These are phyloP conservation scores for Thaumetopoea pityocampa DNA, from an alignment of 1,140 invertebrate genomes.

Conservation along the genomic window DNA sequence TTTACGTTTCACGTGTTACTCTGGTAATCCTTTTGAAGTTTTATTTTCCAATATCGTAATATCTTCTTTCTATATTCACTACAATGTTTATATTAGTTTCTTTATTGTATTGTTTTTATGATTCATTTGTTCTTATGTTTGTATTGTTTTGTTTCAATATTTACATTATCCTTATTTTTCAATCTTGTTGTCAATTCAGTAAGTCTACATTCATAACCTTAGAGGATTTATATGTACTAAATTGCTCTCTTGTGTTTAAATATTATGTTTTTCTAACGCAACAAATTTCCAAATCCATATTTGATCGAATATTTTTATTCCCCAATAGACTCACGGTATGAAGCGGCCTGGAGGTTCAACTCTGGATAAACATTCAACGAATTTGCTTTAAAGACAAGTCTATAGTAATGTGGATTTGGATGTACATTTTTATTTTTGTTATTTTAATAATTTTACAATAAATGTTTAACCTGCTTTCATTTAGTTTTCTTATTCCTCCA, in stretches of 20 bases:
- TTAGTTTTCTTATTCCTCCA: slow-evolving; percentile 11
- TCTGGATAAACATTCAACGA: slow-evolving; percentile 29
- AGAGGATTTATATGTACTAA: too few relatives aligned
- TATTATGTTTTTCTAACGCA: slow-evolving; percentile 11
- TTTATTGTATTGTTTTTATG: too few relatives aligned
- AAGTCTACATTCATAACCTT: too few relatives aligned
- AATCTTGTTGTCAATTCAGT: not conserved
- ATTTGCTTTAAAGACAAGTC: slow-evolving; percentile 31
- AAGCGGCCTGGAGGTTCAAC: slow-evolving; percentile 37
- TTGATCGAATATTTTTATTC: slow-evolving; percentile 50
- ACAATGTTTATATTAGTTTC: too few relatives aligned
- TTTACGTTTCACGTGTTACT: too few relatives aligned
- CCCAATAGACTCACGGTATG: slow-evolving; percentile 68
- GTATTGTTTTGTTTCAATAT: not conserved
- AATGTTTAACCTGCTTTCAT: slow-evolving; percentile 54
- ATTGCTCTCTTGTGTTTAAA: slow-evolving; percentile 12
- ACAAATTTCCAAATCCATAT: slow-evolving; percentile 58
- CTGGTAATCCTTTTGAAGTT: too few relatives aligned
- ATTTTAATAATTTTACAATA: slow-evolving; percentile 46
- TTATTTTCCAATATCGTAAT: too few relatives aligned
- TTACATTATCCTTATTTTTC: not conserved
- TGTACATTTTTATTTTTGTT: slow-evolving; percentile 37
- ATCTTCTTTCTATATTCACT: too few relatives aligned
- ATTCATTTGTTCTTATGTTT: too few relatives aligned
- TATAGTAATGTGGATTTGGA: slow-evolving; percentile 64